A percentile compares a stretch with the other conserved stretches of the same genome.
Conservation (phyloP, 1,140 invertebrate genomes). For the Lanistes nyassanus region DNA sequence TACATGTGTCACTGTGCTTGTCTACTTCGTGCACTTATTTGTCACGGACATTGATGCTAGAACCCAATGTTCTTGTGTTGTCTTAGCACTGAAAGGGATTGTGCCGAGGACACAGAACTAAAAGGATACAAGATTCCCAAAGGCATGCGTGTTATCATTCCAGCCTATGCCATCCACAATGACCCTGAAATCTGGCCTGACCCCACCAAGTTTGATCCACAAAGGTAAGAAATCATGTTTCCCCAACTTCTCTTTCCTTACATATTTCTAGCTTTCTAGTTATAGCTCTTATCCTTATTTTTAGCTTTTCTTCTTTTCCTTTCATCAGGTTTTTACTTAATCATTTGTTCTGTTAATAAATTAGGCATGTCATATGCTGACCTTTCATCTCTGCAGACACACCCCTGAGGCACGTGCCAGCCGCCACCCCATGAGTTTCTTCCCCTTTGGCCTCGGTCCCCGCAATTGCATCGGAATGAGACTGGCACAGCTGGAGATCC, state of each 20-base stretch:
- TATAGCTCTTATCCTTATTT: too few relatives aligned
- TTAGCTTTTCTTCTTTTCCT: too few relatives aligned
- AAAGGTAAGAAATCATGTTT: constrained; percentile 59
- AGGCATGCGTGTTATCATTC: constrained; percentile 69
- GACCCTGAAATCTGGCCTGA: constrained; percentile 72
- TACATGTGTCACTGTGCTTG: too few relatives aligned
- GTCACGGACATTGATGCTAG: too few relatives aligned
- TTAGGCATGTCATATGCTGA: too few relatives aligned
- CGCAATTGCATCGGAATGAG: constrained; percentile 74
- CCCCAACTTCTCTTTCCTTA: too few relatives aligned
- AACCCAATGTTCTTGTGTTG: too few relatives aligned
- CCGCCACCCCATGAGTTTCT: constrained; percentile 48
- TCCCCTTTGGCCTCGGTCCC: constrained; percentile 73
- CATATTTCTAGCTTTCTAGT: too few relatives aligned
- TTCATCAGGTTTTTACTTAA: too few relatives aligned
- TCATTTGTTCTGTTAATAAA: too few relatives aligned
- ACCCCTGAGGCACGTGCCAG: constrained; percentile 50
- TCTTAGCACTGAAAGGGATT: background rate
- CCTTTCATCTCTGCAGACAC: background rate
- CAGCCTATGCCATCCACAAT: constrained; percentile 74
- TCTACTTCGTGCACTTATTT: too few relatives aligned
- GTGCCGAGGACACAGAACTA: background rate
- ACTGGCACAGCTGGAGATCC: constrained; percentile 74
- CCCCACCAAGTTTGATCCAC: constrained; percentile 74
- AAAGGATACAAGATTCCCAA: background rate